Conservation (phyloP, 2,797 vertebrate genomes). For the Heliangelus exortis region DNA sequence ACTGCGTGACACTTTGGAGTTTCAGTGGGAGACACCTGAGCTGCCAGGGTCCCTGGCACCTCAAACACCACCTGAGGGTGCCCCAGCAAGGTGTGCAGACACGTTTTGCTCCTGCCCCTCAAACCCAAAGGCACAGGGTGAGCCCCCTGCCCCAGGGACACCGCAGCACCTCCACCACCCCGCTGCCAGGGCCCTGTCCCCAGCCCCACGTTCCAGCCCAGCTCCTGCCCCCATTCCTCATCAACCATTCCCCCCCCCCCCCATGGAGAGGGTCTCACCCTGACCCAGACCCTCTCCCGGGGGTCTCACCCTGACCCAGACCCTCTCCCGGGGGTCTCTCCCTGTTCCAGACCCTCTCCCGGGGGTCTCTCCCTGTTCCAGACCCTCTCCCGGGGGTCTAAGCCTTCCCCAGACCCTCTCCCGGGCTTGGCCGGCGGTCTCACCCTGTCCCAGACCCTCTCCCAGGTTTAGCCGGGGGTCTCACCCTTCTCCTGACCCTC, state of each 20-base stretch:
- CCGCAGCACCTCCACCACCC: neutral
- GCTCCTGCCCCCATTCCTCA: too few relatives aligned
- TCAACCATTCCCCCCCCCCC: too few relatives aligned
- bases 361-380: neutral
- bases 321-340: too few relatives aligned
- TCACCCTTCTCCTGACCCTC: too few relatives aligned
- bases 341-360: neutral
- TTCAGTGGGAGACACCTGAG: rapidly evolving
- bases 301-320: neutral
- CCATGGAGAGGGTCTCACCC: too few relatives aligned
- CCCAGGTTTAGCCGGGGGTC: too few relatives aligned
- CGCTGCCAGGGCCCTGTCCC: neutral
- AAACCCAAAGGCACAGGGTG: rapidly evolving
- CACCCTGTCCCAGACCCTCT: too few relatives aligned
- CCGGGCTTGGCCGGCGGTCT: too few relatives aligned
- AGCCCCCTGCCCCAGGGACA: neutral
- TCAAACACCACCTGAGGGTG: rapidly evolving
- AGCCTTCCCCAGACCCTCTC: too few relatives aligned
- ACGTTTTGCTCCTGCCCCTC: neutral
- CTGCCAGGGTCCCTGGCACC: neutral
- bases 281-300: neutral
- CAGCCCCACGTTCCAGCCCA: rapidly evolving
- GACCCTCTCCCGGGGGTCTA: too few relatives aligned
- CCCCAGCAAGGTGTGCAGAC: rapidly evolving
- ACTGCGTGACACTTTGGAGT: rapidly evolving